Base-by-base conservation (phyloP, 2,888 invertebrate genomes). In the Eupelmus urozonus region DNA sequence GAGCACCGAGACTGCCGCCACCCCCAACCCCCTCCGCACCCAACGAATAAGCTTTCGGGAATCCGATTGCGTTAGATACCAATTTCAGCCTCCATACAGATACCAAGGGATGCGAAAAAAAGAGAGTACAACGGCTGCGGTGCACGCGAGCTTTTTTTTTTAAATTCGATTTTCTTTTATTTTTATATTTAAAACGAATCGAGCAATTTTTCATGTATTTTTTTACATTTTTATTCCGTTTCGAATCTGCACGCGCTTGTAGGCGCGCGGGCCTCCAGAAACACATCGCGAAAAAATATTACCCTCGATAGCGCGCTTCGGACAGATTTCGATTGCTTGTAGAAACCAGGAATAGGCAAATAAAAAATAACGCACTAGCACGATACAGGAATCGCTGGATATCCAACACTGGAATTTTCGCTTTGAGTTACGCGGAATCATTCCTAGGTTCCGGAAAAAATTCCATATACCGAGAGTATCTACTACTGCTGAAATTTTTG, bases 11-110 rank as follows among this genome's bases (percentile, higher is more conserved):
- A 63, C 63, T 20, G 60, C 51, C 25, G 57, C 3, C 42, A 27
- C 40, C 55, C 45, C 34, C 59, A 29, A 42, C 62, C 62, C 53
- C 49, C 25, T 63, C 3, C 29, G 49, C 25, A 63, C 40, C 40
- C 63, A 49, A 55, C 72, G 76, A 76, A 71, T 72, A 69, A 79
- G 72, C 76, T 69, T 73, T 51, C 62, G 76, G 72, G 63, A 76
- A 79, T 73, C 76, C 29, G 69, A 76, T 73, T 69, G 76, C 57
- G 69, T 60, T 55, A 16, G 79, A 79, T 67, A 67, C 62, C 72
- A 72, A 79, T 76, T 72, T 49, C 62, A 34, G 16, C 18, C 34
- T 25, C 16, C 23, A n/a, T 13, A 20, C 40, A 9, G 59, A 59
- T 20, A 29, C 20, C n/a, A 66, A 70, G 34, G 40, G 49, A 18